Evolutionary conservation across 2,888 invertebrate genomes (phyloP).

Genomic region (Augiades crinisus): DNA sequence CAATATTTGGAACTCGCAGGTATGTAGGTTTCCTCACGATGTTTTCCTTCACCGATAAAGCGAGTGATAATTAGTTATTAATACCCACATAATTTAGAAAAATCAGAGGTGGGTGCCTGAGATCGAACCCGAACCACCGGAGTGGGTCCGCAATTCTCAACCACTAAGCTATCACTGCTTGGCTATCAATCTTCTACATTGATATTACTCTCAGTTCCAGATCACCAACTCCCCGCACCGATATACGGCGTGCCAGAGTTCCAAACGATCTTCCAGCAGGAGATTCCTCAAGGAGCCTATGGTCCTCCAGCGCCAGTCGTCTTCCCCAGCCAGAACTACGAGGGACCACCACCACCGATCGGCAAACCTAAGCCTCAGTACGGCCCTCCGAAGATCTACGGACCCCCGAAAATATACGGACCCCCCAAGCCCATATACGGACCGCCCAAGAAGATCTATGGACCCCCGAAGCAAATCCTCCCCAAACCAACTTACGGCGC

Average conservation of each 20-base stretch:
- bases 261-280: conserved; percentile 52
- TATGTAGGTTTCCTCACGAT: too few relatives aligned
- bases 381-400: conserved; percentile 60
- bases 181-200: too few relatives aligned
- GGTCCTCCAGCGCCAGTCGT: conserved; percentile 75
- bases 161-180: too few relatives aligned
- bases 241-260: conserved; percentile 82
- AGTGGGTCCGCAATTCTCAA: too few relatives aligned
- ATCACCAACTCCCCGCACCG: conserved; percentile 71
- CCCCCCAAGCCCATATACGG: conserved; percentile 63
- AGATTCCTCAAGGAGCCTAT: conserved; percentile 65
- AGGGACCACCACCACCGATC: conserved; percentile 76
- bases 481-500: conserved; percentile 59
- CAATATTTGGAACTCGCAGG: too few relatives aligned
- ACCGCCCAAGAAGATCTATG: conserved; percentile 55
- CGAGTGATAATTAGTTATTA: too few relatives aligned
- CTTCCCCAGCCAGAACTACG: conserved; percentile 63
- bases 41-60: too few relatives aligned
- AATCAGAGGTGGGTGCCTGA: too few relatives aligned
- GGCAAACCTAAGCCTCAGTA: conserved; percentile 59
- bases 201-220: conserved; percentile 53
- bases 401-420: conserved; percentile 68
- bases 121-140: too few relatives aligned
- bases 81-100: too few relatives aligned
- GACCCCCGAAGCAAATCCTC: conserved; percentile 51